Evolutionary conservation across 2,888 invertebrate species (phyloP), one percentile per base, ranked within the genome.

Genomic region (Zonitis immaculata): DNA sequence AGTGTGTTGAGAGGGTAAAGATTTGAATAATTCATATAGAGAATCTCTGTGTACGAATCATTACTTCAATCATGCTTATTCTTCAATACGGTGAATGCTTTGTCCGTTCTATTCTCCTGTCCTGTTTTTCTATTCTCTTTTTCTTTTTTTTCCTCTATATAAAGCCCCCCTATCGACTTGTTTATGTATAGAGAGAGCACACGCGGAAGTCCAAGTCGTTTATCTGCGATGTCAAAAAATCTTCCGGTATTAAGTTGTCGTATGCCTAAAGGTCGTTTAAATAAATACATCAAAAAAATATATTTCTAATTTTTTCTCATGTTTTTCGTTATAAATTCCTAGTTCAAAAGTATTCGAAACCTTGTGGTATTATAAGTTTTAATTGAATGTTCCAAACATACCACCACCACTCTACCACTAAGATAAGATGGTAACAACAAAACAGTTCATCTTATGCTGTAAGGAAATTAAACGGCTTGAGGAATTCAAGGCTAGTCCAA

Each of bases 1-100:
- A 42, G 14, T 16, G 20, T 11, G 39, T n/a, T 16, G 32, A 27
- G 51, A 20, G 30, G 35, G 12, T 9, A 16, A n/a, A n/a, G n/a
- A n/a, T 14, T 25, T 75, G 74, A 74, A 74, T 75, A 70, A 75
- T 75, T 75, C 74, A 75, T 72, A 65, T n/a, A n/a, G n/a, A n/a
- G 63, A 51, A 59, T 54, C 61, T 57, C 60, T 64, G 68, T 73
- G 69, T 70, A 75, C 74, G 75, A 74, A 75, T 74, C 76, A 76
- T 76, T 75, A 75, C 73, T 70, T 69, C 72, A 70, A 66, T 68
- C 70, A 68, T 69, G 14, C 71, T 68, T 69, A 70, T n/a, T n/a
- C 71, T 70, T 3, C 9, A 42, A 30, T 72, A 71, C 73, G 71
- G 69, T 72, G 73, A 72, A 66, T 71, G 72, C 72, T 71, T 73